Base-by-base conservation (phyloP, 92 coral and sea anemone genomes). In the Galaxea fascicularis region DNA sequence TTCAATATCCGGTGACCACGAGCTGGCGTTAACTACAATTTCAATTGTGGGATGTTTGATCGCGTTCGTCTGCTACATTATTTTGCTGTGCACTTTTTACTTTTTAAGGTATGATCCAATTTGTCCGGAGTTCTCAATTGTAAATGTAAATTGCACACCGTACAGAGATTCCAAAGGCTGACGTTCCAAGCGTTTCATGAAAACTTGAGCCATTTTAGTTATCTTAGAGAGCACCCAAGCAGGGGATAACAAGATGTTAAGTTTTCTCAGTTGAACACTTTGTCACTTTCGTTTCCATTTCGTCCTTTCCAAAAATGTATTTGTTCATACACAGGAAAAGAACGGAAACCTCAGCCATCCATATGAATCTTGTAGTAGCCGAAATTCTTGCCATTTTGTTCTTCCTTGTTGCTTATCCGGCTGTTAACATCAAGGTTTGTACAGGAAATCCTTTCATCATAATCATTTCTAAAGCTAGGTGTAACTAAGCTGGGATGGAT, bases 41-140 rank as follows among this genome's bases (percentile, higher is more conserved):
- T 91, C 94, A 20, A 82, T 91, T 45, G 79, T 91, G 30, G 94
- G 94, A 17, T 91, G 94, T 58, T 64, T 87, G 76, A 84, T 88
- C 67, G 91, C 94, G 3, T 77, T 87, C 62, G 77, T 91, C n/a
- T 91, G 94, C 54, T 88, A 87, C 47, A 35, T 84, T 7, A 88
- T 83, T 17, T 62, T 89, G 22, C 51, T 88, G 11, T 39, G 80
- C 16, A 88, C 89, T 5, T 91, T 87, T 56, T 74, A 78, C 74
- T 73, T 88, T 46, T 46, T 85, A 63, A 83, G 94, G 94, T 91
- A 70, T 13, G 80, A 22, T 22, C 16, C 53, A 21, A 64, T 3
- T 80, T 67, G 35, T 22, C 4, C 28, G 14, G 17, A 1, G 56
- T 49, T 49, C 11, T 49, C 56, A 13, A 46, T 8, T n/a, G n/a